Conservation (phyloP, 2,113 vertebrate genomes). For the Megaceryle torquata region DNA sequence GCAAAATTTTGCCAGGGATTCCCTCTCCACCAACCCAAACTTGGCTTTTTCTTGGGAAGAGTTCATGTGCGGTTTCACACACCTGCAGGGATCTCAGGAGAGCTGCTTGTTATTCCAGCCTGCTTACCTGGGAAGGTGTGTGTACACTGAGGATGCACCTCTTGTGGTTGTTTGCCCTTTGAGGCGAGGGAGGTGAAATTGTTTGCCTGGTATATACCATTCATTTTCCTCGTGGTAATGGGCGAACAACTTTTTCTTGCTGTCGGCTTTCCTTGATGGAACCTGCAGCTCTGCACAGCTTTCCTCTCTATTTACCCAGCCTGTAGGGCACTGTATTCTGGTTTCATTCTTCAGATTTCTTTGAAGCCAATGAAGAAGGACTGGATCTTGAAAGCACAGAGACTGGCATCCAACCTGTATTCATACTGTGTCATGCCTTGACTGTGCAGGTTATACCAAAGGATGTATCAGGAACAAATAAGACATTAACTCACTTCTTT, state of each 20-base stretch:
- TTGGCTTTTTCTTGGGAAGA: neutral
- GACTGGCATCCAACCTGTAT: neutral
- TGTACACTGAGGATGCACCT: neutral
- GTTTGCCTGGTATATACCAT: neutral
- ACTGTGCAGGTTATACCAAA: neutral
- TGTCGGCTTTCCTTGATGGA: constrained; percentile 13
- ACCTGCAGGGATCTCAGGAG: neutral
- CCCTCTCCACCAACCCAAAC: neutral
- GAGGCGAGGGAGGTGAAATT: neutral
- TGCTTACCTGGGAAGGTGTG: neutral
- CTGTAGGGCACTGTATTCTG: constrained; percentile 6
- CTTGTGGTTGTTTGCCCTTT: constrained; percentile 18
- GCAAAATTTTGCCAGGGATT: neutral
- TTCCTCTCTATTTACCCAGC: neutral
- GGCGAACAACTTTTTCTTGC: neutral
- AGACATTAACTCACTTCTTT: neutral
- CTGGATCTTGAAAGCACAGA: neutral
- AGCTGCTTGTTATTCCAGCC: neutral
- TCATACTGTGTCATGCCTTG: neutral
- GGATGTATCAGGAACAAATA: neutral
- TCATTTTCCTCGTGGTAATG: constrained; percentile 22
- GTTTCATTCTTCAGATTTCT: neutral
- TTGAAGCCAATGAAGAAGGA: neutral
- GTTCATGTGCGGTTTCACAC: neutral
- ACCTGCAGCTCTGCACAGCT: neutral